phyloP scores from a whole-genome alignment of 53 echinoderm and acorn worm species.

The Paracentrotus lividus region DNA sequence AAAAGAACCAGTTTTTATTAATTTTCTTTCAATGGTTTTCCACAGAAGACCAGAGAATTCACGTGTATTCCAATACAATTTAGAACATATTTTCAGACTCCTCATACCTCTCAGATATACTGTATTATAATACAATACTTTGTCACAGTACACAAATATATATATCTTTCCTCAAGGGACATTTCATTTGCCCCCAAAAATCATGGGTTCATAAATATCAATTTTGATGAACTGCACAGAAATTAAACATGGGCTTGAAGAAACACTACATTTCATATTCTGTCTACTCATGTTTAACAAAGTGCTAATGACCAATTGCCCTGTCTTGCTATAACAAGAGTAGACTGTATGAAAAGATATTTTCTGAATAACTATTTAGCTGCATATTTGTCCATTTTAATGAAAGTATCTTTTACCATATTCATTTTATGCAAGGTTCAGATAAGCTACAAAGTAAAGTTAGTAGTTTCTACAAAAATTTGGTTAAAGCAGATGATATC shows the following conservation, averaged over 20 bases:
- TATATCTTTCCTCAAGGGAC: background rate
- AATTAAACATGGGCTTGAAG: too few relatives aligned
- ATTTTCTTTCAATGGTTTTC: slow-evolving; percentile 18
- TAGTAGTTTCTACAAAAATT: background rate
- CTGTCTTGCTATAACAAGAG: too few relatives aligned
- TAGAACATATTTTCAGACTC: slow-evolving; percentile 27
- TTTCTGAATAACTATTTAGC: too few relatives aligned
- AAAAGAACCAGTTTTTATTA: slow-evolving; percentile 35
- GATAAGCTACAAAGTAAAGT: background rate
- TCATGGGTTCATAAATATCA: background rate
- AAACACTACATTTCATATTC: too few relatives aligned
- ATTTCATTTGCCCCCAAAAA: background rate
- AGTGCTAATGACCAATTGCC: too few relatives aligned
- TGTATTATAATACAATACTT: slow-evolving; percentile 12
- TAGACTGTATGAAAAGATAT: too few relatives aligned
- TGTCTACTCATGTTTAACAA: too few relatives aligned
- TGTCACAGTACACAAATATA: background rate
- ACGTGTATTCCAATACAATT: slow-evolving; percentile 29
- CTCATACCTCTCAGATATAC: background rate
- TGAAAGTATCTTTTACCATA: background rate
- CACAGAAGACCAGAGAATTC: slow-evolving; percentile 22
- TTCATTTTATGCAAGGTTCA: background rate
- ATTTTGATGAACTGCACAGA: background rate
- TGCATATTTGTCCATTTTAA: too few relatives aligned
- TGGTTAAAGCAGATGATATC: background rate